Percentiles rank a stretch among this genome's conserved stretches.
Conservation (phyloP, 2,797 vertebrate species). For the Chloroceryle amazona region DNA sequence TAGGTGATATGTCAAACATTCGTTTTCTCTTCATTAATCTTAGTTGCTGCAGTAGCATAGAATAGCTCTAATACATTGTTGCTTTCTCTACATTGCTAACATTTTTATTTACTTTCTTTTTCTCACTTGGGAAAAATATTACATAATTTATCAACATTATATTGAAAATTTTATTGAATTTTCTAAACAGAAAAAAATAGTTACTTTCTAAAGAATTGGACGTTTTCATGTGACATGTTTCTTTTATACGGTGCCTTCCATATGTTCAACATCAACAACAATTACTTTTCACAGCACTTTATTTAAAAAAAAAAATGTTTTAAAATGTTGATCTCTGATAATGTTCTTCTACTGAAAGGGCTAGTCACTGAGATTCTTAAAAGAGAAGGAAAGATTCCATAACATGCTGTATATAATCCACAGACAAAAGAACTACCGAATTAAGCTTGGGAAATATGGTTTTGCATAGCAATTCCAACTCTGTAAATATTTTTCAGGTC, state of each 20-base stretch:
- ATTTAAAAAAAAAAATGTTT: not conserved
- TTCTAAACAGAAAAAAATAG: not conserved
- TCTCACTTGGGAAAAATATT: not conserved
- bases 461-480: not conserved
- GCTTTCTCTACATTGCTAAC: not conserved
- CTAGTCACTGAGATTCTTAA: not conserved
- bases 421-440: not conserved
- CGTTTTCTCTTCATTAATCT: conserved; percentile 63
- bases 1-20: conserved; percentile 79
- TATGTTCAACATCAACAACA: not conserved
- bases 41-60: not conserved
- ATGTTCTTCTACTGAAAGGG: not conserved
- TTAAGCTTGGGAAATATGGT: not conserved
- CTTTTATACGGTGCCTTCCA: not conserved
- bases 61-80: not conserved
- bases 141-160: not conserved
- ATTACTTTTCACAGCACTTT: not conserved
- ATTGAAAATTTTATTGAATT: not conserved
- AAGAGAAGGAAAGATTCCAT: not conserved
- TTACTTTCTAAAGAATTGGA: not conserved
- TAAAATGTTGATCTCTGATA: not conserved
- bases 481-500: not conserved
- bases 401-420: not conserved
- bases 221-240: not conserved
- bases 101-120: not conserved